These are phyloP conservation scores for Scylla paramamosain DNA, from an alignment of 1,140 invertebrate genomes.

Conservation along the genomic window DNA sequence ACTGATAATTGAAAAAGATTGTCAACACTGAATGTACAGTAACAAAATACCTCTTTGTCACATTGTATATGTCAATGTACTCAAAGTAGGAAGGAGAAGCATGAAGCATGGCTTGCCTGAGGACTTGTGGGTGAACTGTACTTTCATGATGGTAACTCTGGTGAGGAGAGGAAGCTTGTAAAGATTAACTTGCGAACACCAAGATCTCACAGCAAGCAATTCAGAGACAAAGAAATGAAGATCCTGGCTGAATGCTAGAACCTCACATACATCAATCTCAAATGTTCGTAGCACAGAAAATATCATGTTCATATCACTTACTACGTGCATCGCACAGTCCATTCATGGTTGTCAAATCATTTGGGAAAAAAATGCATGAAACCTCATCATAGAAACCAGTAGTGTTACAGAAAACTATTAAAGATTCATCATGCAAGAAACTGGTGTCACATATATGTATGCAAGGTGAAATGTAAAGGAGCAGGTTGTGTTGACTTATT, in stretches of 20 bases:
- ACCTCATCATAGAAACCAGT: no score
- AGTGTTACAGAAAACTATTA: no score
- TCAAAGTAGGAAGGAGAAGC: not conserved
- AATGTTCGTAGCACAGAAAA: not conserved
- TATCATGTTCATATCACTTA: not conserved
- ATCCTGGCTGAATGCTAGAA: not conserved
- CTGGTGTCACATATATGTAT: no score
- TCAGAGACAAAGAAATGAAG: not conserved
- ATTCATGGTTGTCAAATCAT: no score
- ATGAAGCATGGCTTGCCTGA: not conserved
- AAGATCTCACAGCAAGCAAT: not conserved
- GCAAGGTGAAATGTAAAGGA: no score
- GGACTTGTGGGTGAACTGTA: not conserved
- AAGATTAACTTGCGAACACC: not conserved
- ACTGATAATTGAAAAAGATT: no score
- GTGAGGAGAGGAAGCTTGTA: not conserved
- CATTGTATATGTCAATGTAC: constrained; percentile 10
- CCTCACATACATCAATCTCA: no score
- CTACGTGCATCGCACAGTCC: not conserved
- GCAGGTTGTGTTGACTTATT: not conserved
- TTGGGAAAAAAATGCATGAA: no score
- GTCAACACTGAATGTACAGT: not conserved
- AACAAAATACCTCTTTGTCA: not conserved
- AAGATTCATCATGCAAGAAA: no score
- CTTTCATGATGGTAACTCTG: not conserved